phyloP scores from a whole-genome alignment of 2,113 vertebrate species.

The Tapirus terrestris region DNA sequence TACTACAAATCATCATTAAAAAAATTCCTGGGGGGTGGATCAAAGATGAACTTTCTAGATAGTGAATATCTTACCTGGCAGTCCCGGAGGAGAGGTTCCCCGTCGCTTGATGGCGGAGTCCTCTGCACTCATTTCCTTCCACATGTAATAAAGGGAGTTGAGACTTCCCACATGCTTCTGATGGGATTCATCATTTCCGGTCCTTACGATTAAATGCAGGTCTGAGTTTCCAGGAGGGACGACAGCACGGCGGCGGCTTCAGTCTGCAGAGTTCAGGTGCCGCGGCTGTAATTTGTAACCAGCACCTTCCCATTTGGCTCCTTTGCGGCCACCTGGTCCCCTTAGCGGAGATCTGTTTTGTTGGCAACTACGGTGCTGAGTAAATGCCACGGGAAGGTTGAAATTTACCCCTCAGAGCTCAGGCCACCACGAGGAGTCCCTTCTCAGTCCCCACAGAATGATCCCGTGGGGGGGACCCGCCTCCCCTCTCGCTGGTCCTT shows the following conservation, averaged over 20 bases:
- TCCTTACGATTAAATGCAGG: slow-evolving; percentile 40
- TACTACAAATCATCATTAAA: background rate
- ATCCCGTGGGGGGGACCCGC: background rate
- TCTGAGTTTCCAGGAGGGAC: slow-evolving; percentile 56
- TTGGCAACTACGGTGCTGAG: slow-evolving; percentile 22
- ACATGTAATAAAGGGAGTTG: background rate
- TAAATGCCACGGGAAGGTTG: slow-evolving; percentile 48
- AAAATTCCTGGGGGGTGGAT: background rate
- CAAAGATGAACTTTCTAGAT: background rate
- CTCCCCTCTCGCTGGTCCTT: background rate
- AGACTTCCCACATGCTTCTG: background rate
- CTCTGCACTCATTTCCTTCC: background rate
- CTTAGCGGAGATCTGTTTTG: background rate
- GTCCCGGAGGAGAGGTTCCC: background rate
- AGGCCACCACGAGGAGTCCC: background rate
- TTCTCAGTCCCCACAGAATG: background rate
- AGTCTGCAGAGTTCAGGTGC: slow-evolving; percentile 14
- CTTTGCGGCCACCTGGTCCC: slow-evolving; percentile 66
- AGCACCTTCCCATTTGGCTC: slow-evolving; percentile 59
- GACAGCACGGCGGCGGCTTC: background rate
- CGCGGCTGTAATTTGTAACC: slow-evolving; percentile 32
- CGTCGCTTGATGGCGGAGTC: too few relatives aligned
- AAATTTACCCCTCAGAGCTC: slow-evolving; percentile 53
- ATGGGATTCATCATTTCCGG: slow-evolving; percentile 38
- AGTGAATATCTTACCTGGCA: background rate